Evolutionary conservation across 2,888 invertebrate species (phyloP).

Genomic region (Limnephilus auricula): DNA sequence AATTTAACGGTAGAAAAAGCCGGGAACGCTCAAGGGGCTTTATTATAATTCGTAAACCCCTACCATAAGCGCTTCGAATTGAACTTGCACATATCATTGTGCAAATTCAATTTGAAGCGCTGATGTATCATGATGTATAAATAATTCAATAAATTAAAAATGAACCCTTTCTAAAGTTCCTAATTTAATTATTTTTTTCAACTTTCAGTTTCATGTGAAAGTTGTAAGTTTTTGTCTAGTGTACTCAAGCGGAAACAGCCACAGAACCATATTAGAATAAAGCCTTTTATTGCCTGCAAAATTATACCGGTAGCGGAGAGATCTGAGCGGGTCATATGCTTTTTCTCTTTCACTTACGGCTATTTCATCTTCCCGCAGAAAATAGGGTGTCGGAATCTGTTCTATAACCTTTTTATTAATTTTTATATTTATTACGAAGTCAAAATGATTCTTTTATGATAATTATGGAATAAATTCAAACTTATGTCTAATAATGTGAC

Average conservation of each 20-base stretch:
- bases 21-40: too few species aligned
- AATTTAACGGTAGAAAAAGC: too few species aligned
- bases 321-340: slow-evolving; percentile 63
- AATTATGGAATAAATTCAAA: slow-evolving; percentile 81
- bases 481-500: slow-evolving; percentile 78
- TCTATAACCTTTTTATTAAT: slow-evolving; percentile 76
- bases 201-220: background rate
- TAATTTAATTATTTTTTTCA: background rate
- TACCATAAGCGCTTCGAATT: too few species aligned
- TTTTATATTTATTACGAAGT: slow-evolving; percentile 78
- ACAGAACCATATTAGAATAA: background rate
- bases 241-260: background rate
- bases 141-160: background rate
- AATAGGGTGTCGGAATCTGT: slow-evolving; percentile 79
- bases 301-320: background rate
- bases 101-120: background rate
- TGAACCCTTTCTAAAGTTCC: background rate
- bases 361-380: slow-evolving; percentile 79
- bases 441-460: slow-evolving; percentile 84
- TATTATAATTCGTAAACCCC: too few species aligned
- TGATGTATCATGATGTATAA: background rate
- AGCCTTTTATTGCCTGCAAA: background rate
- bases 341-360: slow-evolving; percentile 76
- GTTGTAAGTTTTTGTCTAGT: background rate
- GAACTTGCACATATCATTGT: too few species aligned